These are phyloP conservation scores for Zaprionus obscuricornis DNA, from an alignment of 2,888 invertebrate genomes.

Conservation along the genomic window DNA sequence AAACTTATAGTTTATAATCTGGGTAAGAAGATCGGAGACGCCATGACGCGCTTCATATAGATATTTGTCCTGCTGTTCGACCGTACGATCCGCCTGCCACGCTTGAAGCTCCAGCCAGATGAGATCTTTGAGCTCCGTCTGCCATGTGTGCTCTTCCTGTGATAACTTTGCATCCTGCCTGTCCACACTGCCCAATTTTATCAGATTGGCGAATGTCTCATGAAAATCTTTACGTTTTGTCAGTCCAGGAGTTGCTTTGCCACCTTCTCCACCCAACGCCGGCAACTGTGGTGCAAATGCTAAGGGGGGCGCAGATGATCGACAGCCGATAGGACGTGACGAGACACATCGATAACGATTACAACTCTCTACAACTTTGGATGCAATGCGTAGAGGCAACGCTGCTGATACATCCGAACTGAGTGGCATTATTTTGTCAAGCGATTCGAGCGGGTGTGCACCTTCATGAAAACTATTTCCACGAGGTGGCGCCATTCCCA, in stretches of 20 bases:
- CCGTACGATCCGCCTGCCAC: constrained; percentile 89
- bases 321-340: constrained; percentile 86
- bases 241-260: constrained; percentile 83
- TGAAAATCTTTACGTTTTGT: constrained; percentile 86
- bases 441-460: constrained; percentile 64
- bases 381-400: constrained; percentile 68
- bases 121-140: constrained; percentile 93
- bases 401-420: constrained; percentile 53
- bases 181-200: constrained; percentile 89
- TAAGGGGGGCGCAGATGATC: constrained; percentile 81
- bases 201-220: constrained; percentile 89
- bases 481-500: constrained; percentile 68
- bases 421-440: constrained; percentile 76
- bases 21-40: constrained; percentile 88
- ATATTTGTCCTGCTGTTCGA: constrained; percentile 90
- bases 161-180: constrained; percentile 88
- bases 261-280: constrained; percentile 47
- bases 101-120: constrained; percentile 97
- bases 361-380: constrained; percentile 87
- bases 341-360: constrained; percentile 90
- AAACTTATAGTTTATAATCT: constrained; percentile 91
- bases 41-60: constrained; percentile 89
- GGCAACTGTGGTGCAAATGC: constrained; percentile 78
- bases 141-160: constrained; percentile 93
- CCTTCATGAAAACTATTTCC: constrained; percentile 75